phyloP scores from a whole-genome alignment of 2,797 vertebrate genomes.

The Gymnoscopelus braueri region DNA sequence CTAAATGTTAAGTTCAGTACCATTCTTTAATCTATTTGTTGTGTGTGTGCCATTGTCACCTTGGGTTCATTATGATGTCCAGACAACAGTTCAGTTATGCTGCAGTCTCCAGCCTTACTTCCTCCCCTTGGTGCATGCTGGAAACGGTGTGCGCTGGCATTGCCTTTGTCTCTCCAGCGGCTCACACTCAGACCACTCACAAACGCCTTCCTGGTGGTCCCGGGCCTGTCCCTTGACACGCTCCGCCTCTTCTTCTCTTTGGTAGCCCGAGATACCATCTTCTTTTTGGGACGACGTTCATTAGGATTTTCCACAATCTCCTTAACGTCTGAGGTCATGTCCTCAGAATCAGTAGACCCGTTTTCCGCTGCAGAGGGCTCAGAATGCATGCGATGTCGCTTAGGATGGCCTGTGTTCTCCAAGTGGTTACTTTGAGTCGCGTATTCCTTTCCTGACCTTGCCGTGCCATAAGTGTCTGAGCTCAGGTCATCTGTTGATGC shows the following conservation, averaged over 20 bases:
- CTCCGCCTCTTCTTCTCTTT: conserved; percentile 56
- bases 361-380: background rate
- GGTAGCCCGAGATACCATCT: conserved; percentile 16
- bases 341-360: background rate
- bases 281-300: conserved; percentile 24
- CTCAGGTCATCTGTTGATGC: conserved; percentile 4
- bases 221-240: conserved; percentile 35
- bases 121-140: background rate
- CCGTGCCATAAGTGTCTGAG: conserved; percentile 13
- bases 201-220: conserved; percentile 72
- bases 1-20: too few relatives aligned
- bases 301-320: background rate
- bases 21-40: too few relatives aligned
- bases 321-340: conserved; percentile 17
- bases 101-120: conserved; percentile 48
- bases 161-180: conserved; percentile 72
- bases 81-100: conserved; percentile 60
- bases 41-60: conserved; percentile 45
- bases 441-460: background rate
- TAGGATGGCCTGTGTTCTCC: background rate
- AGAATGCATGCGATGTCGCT: background rate
- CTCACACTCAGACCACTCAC: conserved; percentile 80
- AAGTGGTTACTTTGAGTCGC: background rate
- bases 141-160: background rate
- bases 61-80: conserved; percentile 9